phyloP scores from a whole-genome alignment of 2,113 vertebrate genomes.

The Petrocephalus zakoni region DNA sequence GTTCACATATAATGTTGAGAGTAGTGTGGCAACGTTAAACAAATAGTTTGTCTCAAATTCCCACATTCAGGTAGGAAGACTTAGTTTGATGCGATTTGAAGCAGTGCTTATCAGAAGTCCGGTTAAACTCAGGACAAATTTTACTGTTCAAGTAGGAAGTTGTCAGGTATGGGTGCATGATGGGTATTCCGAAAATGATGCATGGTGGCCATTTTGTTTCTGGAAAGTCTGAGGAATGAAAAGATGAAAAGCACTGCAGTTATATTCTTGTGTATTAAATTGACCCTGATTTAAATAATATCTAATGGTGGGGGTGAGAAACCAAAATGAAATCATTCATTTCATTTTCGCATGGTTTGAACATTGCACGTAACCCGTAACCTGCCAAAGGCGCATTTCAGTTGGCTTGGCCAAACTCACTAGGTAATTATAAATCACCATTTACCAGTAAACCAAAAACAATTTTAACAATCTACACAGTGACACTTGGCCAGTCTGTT shows the following conservation, averaged over 20 bases:
- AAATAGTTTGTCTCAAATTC: background rate
- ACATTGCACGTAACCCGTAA: background rate
- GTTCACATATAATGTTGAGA: background rate
- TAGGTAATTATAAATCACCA: background rate
- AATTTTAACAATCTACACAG: background rate
- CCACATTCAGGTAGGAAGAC: background rate
- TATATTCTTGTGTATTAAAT: background rate
- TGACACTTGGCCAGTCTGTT: background rate
- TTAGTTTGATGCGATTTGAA: background rate
- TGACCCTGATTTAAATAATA: background rate
- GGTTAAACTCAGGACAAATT: conserved; percentile 10
- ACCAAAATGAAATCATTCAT: background rate
- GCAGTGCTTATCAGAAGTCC: background rate
- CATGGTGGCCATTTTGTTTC: background rate
- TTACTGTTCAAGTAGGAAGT: conserved; percentile 16
- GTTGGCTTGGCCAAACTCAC: background rate
- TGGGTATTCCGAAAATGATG: background rate
- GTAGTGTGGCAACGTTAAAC: background rate
- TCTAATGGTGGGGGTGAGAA: background rate
- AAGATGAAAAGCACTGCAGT: background rate
- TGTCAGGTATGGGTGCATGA: background rate
- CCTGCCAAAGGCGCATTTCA: background rate
- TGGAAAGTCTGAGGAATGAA: background rate
- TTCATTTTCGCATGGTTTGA: background rate
- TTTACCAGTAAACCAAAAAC: background rate